A percentile compares a stretch with the other conserved stretches of the same genome.
phyloP scores from a whole-genome alignment of 2,888 invertebrate genomes.

The Thera obeliscata region DNA sequence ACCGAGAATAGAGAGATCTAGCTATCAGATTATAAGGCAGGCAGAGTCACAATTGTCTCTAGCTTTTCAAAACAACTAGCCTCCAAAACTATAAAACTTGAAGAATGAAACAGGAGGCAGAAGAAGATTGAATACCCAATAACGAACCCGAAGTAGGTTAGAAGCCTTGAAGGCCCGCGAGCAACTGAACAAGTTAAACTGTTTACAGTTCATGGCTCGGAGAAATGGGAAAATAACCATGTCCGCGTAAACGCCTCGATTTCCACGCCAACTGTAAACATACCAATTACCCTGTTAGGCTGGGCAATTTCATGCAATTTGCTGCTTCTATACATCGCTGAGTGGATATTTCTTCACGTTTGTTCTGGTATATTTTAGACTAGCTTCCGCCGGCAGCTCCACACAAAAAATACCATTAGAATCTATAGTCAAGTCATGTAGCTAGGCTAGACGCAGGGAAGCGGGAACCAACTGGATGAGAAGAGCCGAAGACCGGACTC shows the following conservation, averaged over 20 bases:
- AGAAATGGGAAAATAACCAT: conserved; percentile 28
- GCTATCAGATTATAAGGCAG: too few relatives aligned
- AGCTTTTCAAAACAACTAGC: background rate
- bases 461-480: too few relatives aligned
- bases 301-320: conserved; percentile 21
- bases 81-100: background rate
- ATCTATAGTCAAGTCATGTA: too few relatives aligned
- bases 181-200: conserved; percentile 10
- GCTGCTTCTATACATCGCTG: background rate
- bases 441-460: too few relatives aligned
- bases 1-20: too few relatives aligned
- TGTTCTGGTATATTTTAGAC: background rate
- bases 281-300: conserved; percentile 24
- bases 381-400: background rate
- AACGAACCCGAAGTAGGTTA: background rate
- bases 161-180: conserved; percentile 2
- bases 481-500: too few relatives aligned
- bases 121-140: background rate
- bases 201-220: conserved; percentile 15
- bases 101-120: too few relatives aligned
- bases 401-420: too few relatives aligned
- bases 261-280: conserved; percentile 18
- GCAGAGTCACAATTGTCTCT: too few relatives aligned
- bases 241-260: conserved; percentile 23
- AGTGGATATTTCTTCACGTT: background rate